Evolutionary conservation across 2,888 invertebrate genomes (phyloP).

Genomic region (Heliothis peltigera): DNA sequence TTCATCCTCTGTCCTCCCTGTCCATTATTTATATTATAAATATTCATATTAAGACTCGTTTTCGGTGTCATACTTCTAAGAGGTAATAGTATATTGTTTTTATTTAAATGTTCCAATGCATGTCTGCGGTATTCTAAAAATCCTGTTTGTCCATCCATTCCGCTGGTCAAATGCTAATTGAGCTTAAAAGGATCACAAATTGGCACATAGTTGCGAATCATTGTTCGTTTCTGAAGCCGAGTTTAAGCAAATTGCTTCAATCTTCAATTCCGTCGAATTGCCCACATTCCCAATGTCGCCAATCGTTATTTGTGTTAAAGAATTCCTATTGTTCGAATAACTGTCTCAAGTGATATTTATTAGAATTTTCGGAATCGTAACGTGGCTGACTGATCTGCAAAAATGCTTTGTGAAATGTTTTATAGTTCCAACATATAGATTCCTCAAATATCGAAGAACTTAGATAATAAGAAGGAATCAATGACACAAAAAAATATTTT

Average conservation of each 20-base stretch:
- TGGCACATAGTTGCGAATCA: slow-evolving; percentile 59
- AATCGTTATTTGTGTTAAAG: slow-evolving; percentile 25
- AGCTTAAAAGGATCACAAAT: slow-evolving; percentile 74
- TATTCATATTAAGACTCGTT: too few species aligned
- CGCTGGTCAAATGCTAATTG: slow-evolving; percentile 69
- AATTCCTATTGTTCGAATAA: slow-evolving; percentile 38
- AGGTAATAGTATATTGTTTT: too few species aligned
- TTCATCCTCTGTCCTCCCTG: too few species aligned
- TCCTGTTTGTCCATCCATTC: slow-evolving; percentile 67
- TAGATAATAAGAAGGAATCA: too few species aligned
- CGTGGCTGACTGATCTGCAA: slow-evolving; percentile 2
- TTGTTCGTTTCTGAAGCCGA: slow-evolving; percentile 20
- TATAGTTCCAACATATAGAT: background rate
- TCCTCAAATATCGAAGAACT: background rate
- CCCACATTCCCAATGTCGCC: slow-evolving; percentile 28
- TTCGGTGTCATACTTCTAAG: too few species aligned
- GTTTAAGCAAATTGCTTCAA: slow-evolving; percentile 40
- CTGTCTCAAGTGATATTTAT: slow-evolving; percentile 21
- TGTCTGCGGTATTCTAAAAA: slow-evolving; percentile 54
- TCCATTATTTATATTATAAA: too few species aligned
- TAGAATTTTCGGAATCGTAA: slow-evolving; percentile 15
- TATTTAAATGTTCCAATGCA: background rate
- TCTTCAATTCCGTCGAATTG: slow-evolving; percentile 32
- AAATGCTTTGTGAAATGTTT: background rate
- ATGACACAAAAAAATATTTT: background rate